Percentiles rank a stretch among this genome's conserved stretches.
These are phyloP conservation scores for Serripes groenlandicus DNA, from an alignment of 2,888 invertebrate genomes.

Conservation along the genomic window DNA sequence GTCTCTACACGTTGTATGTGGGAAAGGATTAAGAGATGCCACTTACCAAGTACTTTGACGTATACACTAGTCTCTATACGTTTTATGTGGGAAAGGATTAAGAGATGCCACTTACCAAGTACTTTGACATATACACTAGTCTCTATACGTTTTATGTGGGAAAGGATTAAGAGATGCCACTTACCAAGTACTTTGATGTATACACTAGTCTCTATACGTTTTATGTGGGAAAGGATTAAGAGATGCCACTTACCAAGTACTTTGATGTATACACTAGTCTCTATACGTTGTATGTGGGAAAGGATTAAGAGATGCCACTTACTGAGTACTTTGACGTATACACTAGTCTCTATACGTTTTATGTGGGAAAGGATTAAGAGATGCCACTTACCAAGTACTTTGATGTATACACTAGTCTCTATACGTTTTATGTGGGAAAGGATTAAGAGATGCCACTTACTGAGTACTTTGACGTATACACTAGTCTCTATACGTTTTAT, in stretches of 20 bases:
- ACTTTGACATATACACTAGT: too few relatives aligned
- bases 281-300: background rate
- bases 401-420: constrained; percentile 73
- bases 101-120: too few relatives aligned
- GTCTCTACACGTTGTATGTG: too few relatives aligned
- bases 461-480: constrained; percentile 77
- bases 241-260: background rate
- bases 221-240: background rate
- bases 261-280: background rate
- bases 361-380: too few relatives aligned
- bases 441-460: constrained; percentile 64
- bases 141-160: background rate
- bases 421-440: constrained; percentile 24
- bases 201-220: background rate
- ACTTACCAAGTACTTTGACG: too few relatives aligned
- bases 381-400: background rate
- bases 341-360: background rate
- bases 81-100: too few relatives aligned
- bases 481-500: constrained; percentile 69
- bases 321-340: background rate
- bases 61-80: too few relatives aligned
- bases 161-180: background rate
- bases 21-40: too few relatives aligned
- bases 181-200: background rate
- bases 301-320: background rate